phyloP scores from a whole-genome alignment of 2,888 invertebrate genomes.

The Oxyteleia sp. region DNA sequence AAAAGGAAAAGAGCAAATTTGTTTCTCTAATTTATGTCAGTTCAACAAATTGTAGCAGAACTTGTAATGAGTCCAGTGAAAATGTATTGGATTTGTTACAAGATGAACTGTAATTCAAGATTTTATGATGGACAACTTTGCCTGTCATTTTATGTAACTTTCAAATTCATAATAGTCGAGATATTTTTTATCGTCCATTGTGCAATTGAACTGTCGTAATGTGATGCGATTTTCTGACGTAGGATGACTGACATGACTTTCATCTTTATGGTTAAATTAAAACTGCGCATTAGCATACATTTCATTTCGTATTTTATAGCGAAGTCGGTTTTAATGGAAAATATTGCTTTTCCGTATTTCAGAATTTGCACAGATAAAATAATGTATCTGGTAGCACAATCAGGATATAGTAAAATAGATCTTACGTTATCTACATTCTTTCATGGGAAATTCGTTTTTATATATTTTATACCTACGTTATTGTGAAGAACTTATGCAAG shows the following conservation, averaged over 20 bases:
- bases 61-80: too few relatives aligned
- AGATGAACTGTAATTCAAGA: slow-evolving; percentile 52
- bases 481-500: neutral
- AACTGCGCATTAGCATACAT: slow-evolving; percentile 10
- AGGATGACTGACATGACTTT: slow-evolving; percentile 47
- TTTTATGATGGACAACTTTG: slow-evolving; percentile 56
- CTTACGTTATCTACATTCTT: too few relatives aligned
- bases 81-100: too few relatives aligned
- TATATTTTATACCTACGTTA: neutral
- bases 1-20: too few relatives aligned
- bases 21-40: too few relatives aligned
- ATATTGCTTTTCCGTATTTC: neutral
- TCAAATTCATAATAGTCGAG: slow-evolving; percentile 55
- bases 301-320: neutral
- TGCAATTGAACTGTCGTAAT: slow-evolving; percentile 61
- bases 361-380: neutral
- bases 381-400: too few relatives aligned
- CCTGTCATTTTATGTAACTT: slow-evolving; percentile 50
- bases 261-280: slow-evolving; percentile 51
- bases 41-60: too few relatives aligned
- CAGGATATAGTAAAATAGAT: neutral
- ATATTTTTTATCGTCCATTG: slow-evolving; percentile 63
- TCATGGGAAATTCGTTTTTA: too few relatives aligned
- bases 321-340: neutral
- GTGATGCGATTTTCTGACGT: slow-evolving; percentile 58